Evolutionary conservation across 2,888 invertebrate genomes (phyloP), one percentile per base, ranked within the genome.

Genomic region (Helobdella robusta): DNA sequence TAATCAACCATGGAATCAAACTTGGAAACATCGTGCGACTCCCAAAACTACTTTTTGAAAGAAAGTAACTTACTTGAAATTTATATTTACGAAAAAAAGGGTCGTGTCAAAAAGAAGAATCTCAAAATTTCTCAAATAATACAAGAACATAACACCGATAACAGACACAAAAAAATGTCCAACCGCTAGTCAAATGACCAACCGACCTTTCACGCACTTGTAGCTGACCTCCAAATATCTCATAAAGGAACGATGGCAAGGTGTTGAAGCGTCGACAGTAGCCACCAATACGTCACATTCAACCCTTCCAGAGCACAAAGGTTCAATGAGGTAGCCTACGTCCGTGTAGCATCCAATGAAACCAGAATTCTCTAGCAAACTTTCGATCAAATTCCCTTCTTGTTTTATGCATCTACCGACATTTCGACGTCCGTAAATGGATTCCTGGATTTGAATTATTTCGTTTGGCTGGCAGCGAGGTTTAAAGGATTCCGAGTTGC

Each of bases 391-490:
- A 30, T 56, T 32, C 28, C 32, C 32, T 30, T 56, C 56, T 8
- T 30, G 28, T 25, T 25, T 30, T 32, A 56, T 30, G 18, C 56
- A 56, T 30, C 56, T 25, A n/a, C 56, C 56, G 8, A 56, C 28
- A 5, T 56, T 56, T 56, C 56, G 28, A 28, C 56, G 20, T 30
- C 56, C 56, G 32, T 30, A 56, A 56, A 56, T 23, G 56, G 56
- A 28, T 56, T 56, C 32, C 8, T 28, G 30, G 6, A 56, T 56
- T 5, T 30, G 11, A n/a, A 56, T 56, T n/a, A 56, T 32, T 30
- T 56, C 56, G 23, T 56, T 56, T 30, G 28, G 25, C 8, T 30
- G 28, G 32, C 56, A 56, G 1, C 30, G 15, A 28, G 56, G 56
- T 30, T 56, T 28, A 30, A 56, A 56, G 3, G 56, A 11, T 56